These are phyloP conservation scores for Ramphastos sulfuratus DNA, from an alignment of 2,113 vertebrate genomes.

Conservation along the genomic window DNA sequence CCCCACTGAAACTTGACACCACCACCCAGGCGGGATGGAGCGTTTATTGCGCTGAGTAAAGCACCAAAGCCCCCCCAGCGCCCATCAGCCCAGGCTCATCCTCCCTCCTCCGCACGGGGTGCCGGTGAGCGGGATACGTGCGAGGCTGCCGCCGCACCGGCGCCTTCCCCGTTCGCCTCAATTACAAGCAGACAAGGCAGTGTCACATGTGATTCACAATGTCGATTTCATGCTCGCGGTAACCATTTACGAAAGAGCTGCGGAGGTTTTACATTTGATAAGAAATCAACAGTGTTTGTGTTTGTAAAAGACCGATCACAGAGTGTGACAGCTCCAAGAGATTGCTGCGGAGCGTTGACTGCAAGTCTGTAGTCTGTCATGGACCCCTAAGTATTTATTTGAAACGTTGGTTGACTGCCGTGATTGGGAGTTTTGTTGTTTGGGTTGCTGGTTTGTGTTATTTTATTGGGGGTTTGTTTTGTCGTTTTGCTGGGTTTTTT, in stretches of 20 bases:
- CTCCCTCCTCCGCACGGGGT: neutral
- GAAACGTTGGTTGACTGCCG: conserved; percentile 65
- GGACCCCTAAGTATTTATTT: conserved; percentile 95
- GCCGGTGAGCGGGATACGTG: rapidly evolving
- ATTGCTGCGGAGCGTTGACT: conserved; percentile 82
- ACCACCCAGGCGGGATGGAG: neutral
- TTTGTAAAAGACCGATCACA: conserved; percentile 90
- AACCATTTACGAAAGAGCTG: conserved; percentile 92
- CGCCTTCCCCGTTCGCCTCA: conserved; percentile 87
- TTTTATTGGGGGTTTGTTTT: neutral
- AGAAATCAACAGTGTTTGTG: conserved; percentile 93
- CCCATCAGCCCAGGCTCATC: neutral
- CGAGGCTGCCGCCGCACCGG: neutral
- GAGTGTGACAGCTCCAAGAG: conserved; percentile 94
- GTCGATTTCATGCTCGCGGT: conserved; percentile 96
- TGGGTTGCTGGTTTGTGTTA: neutral
- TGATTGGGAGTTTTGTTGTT: neutral
- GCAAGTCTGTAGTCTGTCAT: conserved; percentile 88
- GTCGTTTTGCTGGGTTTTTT: too few species aligned
- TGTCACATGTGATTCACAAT: conserved; percentile 97
- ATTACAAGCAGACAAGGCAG: conserved; percentile 93
- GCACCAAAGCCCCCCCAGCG: neutral
- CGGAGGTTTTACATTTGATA: conserved; percentile 95
- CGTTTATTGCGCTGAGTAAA: neutral
- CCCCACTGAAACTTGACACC: neutral